These are phyloP conservation scores for Notechis scutatus DNA, from an alignment of 2,113 vertebrate species.

Conservation along the genomic window DNA sequence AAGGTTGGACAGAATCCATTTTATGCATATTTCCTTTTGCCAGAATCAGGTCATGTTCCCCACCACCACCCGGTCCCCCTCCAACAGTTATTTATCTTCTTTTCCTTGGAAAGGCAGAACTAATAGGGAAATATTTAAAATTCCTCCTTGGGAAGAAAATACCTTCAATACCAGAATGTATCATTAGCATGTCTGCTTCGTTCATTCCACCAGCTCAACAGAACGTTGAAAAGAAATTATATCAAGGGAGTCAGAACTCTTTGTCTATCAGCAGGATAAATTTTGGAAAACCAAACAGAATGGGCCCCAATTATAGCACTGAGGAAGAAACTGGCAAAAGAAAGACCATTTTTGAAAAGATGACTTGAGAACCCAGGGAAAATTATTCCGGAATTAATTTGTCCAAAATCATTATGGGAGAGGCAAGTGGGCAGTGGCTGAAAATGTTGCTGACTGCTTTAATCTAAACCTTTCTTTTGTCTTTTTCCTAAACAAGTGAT, in stretches of 20 bases:
- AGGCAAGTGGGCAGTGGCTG: background rate
- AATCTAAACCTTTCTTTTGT: background rate
- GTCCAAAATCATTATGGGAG: background rate
- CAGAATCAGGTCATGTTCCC: background rate
- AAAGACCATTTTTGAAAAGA: background rate
- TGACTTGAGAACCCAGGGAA: background rate
- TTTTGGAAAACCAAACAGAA: background rate
- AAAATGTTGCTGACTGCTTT: background rate
- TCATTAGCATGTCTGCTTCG: background rate
- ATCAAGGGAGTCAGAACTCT: background rate
- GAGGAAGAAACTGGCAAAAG: background rate
- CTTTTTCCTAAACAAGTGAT: background rate
- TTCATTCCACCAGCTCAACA: background rate
- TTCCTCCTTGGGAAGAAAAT: background rate
- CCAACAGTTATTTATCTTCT: background rate
- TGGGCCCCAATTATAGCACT: background rate
- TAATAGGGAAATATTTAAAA: background rate
- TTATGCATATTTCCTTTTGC: background rate
- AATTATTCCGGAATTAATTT: background rate
- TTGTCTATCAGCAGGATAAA: background rate
- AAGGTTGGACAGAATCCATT: background rate
- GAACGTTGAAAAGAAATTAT: background rate
- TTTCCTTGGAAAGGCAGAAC: background rate
- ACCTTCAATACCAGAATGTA: background rate
- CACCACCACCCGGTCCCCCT: too few species aligned